Conservation (phyloP, 2,797 vertebrate genomes). For the Triplophysa yarkandensis region DNA sequence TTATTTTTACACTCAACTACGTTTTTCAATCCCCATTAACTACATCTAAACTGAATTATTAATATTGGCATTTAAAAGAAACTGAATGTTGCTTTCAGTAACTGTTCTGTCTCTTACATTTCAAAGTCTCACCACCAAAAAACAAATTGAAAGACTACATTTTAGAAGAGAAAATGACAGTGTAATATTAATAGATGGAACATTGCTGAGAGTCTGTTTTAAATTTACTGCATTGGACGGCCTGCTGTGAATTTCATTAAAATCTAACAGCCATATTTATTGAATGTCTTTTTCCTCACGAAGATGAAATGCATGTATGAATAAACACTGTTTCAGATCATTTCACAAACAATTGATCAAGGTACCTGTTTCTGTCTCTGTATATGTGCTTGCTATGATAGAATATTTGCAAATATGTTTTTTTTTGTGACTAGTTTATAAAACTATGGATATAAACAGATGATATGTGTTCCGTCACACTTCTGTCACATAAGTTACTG, state of each 20-base stretch:
- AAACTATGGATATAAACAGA: too few relatives aligned
- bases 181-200: constrained; percentile 30
- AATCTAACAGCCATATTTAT: constrained; percentile 15
- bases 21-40: background rate
- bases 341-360: constrained; percentile 39
- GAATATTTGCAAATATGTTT: too few relatives aligned
- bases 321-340: constrained; percentile 39
- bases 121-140: constrained; percentile 6
- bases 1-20: background rate
- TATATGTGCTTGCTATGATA: background rate
- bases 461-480: too few relatives aligned
- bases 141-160: background rate
- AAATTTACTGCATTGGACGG: constrained; percentile 27
- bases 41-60: background rate
- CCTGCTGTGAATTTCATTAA: constrained; percentile 56
- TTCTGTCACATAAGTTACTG: too few relatives aligned
- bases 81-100: background rate
- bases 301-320: constrained; percentile 29
- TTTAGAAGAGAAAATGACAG: constrained; percentile 22
- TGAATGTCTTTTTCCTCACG: constrained; percentile 31
- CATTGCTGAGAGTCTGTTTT: constrained; percentile 20
- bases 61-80: constrained; percentile 14
- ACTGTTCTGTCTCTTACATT: background rate
- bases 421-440: too few relatives aligned
- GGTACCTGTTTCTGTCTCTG: constrained; percentile 32